A percentile compares a stretch with the other conserved stretches of the same genome.
These are phyloP conservation scores for Stichodactyla helianthus DNA, from an alignment of 64 coral and sea anemone species.

Conservation along the genomic window DNA sequence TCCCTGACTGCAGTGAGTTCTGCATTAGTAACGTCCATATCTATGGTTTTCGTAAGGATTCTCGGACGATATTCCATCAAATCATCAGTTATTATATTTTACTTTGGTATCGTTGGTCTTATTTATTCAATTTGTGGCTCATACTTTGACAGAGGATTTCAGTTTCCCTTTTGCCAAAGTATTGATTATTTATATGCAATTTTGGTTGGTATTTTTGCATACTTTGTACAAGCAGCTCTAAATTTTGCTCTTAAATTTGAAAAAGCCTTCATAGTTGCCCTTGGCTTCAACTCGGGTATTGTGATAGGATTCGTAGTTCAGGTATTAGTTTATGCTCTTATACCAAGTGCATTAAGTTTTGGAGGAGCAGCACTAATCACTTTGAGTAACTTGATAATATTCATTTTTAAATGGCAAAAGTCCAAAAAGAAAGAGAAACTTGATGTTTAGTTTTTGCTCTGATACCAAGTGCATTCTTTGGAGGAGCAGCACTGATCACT, in stretches of 20 bases:
- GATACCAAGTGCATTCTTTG: constrained; percentile 33
- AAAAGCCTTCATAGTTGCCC: constrained; percentile 37
- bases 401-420: constrained; percentile 16
- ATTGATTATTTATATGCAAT: constrained; percentile 34
- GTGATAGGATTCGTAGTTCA: constrained; percentile 42
- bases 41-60: neutral
- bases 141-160: constrained; percentile 27
- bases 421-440: neutral
- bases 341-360: constrained; percentile 38
- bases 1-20: constrained; percentile 21
- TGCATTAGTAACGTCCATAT: neutral
- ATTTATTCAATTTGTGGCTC: constrained; percentile 9
- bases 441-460: constrained; percentile 1
- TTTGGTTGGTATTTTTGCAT: constrained; percentile 5
- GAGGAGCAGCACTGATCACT: constrained; percentile 33
- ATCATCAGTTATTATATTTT: constrained; percentile 40
- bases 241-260: constrained; percentile 29
- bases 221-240: constrained; percentile 5
- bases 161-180: constrained; percentile 46
- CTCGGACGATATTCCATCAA: neutral
- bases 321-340: neutral
- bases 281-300: constrained; percentile 30
- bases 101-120: constrained; percentile 31
- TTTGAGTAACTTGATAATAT: constrained; percentile 46
- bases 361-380: constrained; percentile 35